These are phyloP conservation scores for Temnothorax rugatulus DNA, from an alignment of 2,888 invertebrate species.

Conservation along the genomic window DNA sequence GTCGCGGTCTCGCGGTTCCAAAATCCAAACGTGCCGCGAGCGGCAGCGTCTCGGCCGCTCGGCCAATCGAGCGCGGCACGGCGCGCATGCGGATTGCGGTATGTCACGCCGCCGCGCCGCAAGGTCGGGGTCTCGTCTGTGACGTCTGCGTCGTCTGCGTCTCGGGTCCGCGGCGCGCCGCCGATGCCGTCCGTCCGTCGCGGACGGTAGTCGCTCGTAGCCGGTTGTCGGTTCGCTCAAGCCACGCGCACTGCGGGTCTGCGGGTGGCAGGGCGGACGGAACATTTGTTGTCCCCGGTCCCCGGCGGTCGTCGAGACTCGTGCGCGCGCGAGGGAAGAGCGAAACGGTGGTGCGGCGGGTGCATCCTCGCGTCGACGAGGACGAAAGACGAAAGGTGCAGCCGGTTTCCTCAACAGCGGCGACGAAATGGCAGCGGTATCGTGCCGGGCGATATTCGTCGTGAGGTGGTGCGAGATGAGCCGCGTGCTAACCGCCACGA, in stretches of 20 bases:
- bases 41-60: too few relatives aligned
- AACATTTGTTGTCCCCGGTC: constrained; percentile 24
- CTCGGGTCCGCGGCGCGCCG: constrained; percentile 44
- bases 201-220: constrained; percentile 77
- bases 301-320: constrained; percentile 7
- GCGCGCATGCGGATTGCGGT: constrained; percentile 61
- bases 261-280: too few relatives aligned
- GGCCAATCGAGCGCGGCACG: constrained; percentile 50
- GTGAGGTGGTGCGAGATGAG: constrained; percentile 80
- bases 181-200: constrained; percentile 66
- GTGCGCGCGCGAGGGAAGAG: constrained; percentile 52
- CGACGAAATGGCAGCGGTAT: constrained; percentile 79
- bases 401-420: constrained; percentile 17
- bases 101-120: constrained; percentile 67
- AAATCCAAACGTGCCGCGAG: constrained; percentile 53
- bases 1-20: constrained; percentile 3
- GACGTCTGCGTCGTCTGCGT: too few relatives aligned
- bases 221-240: constrained; percentile 70
- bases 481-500: constrained; percentile 80
- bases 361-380: background rate
- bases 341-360: background rate
- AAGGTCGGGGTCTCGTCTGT: constrained; percentile 64
- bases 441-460: constrained; percentile 79
- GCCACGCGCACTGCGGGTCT: too few relatives aligned
- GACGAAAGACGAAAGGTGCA: too few relatives aligned